Evolutionary conservation across 2,888 invertebrate genomes (phyloP).

Genomic region (Philereme vetulata): DNA sequence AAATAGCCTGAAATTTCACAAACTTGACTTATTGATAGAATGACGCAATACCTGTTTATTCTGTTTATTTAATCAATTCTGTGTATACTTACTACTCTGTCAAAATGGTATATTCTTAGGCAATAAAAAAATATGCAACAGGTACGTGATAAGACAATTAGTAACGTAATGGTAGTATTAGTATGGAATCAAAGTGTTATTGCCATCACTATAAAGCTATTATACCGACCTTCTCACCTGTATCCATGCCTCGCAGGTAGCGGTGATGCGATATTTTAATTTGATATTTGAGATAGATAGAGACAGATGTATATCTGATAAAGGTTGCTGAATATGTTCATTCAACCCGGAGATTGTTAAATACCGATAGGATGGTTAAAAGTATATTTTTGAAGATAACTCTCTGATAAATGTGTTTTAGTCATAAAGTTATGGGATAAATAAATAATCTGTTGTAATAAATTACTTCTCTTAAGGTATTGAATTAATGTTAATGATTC

Average conservation of each 20-base stretch:
- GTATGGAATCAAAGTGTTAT: constrained; percentile 4
- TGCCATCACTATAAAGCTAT: constrained; percentile 6
- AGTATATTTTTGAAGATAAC: constrained; percentile 16
- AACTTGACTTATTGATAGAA: no score
- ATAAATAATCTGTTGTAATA: neutral
- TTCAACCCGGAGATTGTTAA: constrained; percentile 38
- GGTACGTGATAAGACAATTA: no score
- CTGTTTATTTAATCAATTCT: no score
- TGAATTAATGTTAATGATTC: constrained; percentile 16
- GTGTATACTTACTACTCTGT: no score
- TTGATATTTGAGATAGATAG: constrained; percentile 23
- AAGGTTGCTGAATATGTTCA: constrained; percentile 26
- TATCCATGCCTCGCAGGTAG: constrained; percentile 25
- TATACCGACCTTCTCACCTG: neutral
- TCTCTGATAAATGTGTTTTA: neutral
- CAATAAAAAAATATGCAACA: no score
- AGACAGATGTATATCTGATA: constrained; percentile 11
- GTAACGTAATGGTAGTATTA: no score
- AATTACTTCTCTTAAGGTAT: neutral
- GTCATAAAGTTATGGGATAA: constrained; percentile 4
- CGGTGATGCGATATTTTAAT: constrained; percentile 30
- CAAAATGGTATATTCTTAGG: no score
- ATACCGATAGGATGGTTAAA: constrained; percentile 23
- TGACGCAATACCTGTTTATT: no score
- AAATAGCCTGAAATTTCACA: no score